Evolutionary conservation across 2,888 invertebrate genomes (phyloP).

Genomic region (Chloromyia formosa): DNA sequence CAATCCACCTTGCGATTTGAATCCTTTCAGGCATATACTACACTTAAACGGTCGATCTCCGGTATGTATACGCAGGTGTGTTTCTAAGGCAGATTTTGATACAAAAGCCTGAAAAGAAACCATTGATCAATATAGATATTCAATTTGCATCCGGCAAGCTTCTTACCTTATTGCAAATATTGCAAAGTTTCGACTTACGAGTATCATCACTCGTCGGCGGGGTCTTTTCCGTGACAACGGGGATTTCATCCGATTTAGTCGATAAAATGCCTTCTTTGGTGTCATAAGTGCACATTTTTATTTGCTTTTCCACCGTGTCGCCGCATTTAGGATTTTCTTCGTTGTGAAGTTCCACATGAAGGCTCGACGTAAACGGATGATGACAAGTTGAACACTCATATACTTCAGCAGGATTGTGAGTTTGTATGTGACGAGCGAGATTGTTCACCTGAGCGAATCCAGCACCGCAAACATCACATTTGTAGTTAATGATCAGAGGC

Average conservation of each 20-base stretch:
- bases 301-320: neutral
- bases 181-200: slow-evolving; percentile 10
- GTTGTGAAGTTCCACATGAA: slow-evolving; percentile 9
- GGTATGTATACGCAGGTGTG: slow-evolving; percentile 48
- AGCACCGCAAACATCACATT: slow-evolving; percentile 49
- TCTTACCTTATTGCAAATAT: slow-evolving; percentile 25
- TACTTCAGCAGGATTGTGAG: slow-evolving; percentile 23
- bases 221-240: neutral
- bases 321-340: slow-evolving; percentile 18
- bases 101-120: slow-evolving; percentile 41
- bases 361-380: slow-evolving; percentile 14
- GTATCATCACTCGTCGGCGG: neutral
- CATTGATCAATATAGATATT: neutral
- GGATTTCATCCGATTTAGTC: neutral
- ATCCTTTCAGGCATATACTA: slow-evolving; percentile 45
- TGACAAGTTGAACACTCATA: slow-evolving; percentile 33
- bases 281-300: neutral
- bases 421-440: slow-evolving; percentile 46
- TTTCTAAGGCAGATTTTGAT: slow-evolving; percentile 47
- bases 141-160: neutral
- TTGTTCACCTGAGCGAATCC: slow-evolving; percentile 48
- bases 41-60: slow-evolving; percentile 49
- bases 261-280: neutral
- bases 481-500: slow-evolving; percentile 41
- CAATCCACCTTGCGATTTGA: slow-evolving; percentile 50